These are phyloP conservation scores for Drosophila ohnishii DNA, from an alignment of 1,140 invertebrate genomes.

Conservation along the genomic window DNA sequence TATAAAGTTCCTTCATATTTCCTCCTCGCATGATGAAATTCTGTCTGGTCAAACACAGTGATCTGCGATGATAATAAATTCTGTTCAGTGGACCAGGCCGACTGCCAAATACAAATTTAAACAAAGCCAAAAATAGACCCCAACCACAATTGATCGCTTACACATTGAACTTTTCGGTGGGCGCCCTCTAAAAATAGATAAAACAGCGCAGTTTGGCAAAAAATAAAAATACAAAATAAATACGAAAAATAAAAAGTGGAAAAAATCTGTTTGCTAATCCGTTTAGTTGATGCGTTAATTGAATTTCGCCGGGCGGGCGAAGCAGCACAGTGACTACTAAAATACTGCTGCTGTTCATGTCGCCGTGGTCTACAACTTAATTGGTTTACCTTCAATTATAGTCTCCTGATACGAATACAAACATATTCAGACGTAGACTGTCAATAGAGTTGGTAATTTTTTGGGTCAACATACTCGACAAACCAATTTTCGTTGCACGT, in stretches of 20 bases:
- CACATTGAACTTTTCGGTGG: conserved; percentile 56
- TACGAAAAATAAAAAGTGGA: background rate
- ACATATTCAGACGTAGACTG: conserved; percentile 34
- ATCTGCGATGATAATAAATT: conserved; percentile 20
- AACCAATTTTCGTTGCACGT: conserved; percentile 30
- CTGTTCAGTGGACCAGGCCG: conserved; percentile 29
- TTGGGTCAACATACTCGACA: conserved; percentile 59
- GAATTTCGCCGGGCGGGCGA: conserved; percentile 20
- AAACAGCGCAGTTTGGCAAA: conserved; percentile 50
- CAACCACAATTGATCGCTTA: conserved; percentile 45
- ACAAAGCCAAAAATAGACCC: conserved; percentile 56
- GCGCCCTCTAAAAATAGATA: conserved; percentile 53
- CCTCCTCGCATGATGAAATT: conserved; percentile 5
- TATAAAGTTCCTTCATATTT: background rate
- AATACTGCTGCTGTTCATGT: conserved; percentile 9
- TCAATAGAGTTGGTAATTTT: conserved; percentile 41
- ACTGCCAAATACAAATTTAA: conserved; percentile 38
- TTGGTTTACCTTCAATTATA: conserved; percentile 38
- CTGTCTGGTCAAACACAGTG: conserved; percentile 28
- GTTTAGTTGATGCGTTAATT: conserved; percentile 54
- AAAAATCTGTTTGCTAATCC: conserved; percentile 45
- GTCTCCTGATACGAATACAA: conserved; percentile 17
- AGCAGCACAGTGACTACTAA: conserved; percentile 16
- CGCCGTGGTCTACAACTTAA: conserved; percentile 22
- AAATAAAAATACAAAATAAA: background rate